These are phyloP conservation scores for Amblyraja radiata DNA, from an alignment of 2,797 vertebrate species.

Conservation along the genomic window DNA sequence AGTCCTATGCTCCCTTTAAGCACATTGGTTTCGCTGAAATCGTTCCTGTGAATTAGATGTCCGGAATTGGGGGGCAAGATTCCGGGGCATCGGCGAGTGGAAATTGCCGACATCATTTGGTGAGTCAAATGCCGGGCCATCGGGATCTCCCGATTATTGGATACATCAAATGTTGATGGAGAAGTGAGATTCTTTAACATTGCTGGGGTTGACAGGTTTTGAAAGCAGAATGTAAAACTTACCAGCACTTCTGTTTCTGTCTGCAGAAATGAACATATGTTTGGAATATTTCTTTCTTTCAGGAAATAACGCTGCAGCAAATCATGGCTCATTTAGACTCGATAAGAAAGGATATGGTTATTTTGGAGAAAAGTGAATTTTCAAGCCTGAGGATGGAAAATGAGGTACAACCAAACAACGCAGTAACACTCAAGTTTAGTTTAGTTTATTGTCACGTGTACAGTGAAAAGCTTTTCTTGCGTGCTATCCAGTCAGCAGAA, in stretches of 20 bases:
- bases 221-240: not conserved
- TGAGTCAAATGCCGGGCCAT: too few species aligned
- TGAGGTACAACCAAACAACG: slow-evolving; percentile 55
- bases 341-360: slow-evolving; percentile 95
- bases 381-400: slow-evolving; percentile 87
- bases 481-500: too few species aligned
- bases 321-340: slow-evolving; percentile 88
- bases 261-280: not conserved
- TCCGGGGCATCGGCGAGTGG: too few species aligned
- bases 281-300: slow-evolving; percentile 43
- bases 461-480: too few species aligned
- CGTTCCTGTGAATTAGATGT: too few species aligned
- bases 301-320: slow-evolving; percentile 86
- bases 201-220: not conserved
- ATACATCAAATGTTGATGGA: not conserved
- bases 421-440: not conserved
- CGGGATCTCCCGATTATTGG: too few species aligned
- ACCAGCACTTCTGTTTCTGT: not conserved
- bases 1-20: too few species aligned
- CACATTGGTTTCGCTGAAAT: too few species aligned
- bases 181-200: not conserved
- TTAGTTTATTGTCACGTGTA: too few species aligned
- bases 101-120: too few species aligned
- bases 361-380: slow-evolving; percentile 96
- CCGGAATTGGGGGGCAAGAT: too few species aligned